Percentiles rank a stretch among this genome's conserved stretches.
phyloP scores from a whole-genome alignment of 2,113 vertebrate genomes.

The Periophthalmus modestus region DNA sequence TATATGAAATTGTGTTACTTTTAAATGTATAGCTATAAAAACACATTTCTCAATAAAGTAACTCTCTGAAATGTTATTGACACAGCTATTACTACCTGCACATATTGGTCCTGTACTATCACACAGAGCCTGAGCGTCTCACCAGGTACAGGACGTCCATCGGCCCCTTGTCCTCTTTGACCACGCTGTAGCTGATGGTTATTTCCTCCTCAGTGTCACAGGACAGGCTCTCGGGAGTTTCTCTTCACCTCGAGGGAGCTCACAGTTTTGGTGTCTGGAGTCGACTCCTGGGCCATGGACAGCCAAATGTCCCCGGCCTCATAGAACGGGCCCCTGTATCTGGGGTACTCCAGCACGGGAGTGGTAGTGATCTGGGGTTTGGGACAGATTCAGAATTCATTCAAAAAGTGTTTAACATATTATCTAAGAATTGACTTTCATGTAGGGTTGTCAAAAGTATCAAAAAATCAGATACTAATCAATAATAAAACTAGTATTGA shows the following conservation, averaged over 20 bases:
- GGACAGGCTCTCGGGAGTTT: slow-evolving; percentile 27
- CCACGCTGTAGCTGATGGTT: slow-evolving; percentile 55
- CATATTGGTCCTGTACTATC: not conserved
- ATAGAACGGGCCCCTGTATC: not conserved
- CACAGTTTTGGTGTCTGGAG: slow-evolving; percentile 32
- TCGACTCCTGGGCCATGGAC: not conserved
- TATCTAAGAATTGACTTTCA: no score
- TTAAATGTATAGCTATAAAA: no score
- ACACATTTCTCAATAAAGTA: no score
- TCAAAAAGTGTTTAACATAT: no score
- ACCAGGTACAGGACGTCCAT: slow-evolving; percentile 70
- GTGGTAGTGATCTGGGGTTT: slow-evolving; percentile 34
- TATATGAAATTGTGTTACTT: no score
- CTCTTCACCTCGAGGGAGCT: slow-evolving; percentile 61
- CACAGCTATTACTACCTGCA: not conserved
- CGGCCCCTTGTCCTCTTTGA: slow-evolving; percentile 49
- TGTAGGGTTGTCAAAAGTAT: no score
- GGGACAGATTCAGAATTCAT: not conserved
- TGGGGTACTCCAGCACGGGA: rapidly evolving
- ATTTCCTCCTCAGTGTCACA: slow-evolving; percentile 51
- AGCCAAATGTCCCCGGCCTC: not conserved
- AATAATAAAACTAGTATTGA: no score
- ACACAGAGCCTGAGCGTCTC: slow-evolving; percentile 24
- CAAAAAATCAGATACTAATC: no score
- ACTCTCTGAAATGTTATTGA: no score